Evolutionary conservation across 2,888 invertebrate species (phyloP).

Genomic region (Aelia acuminata): DNA sequence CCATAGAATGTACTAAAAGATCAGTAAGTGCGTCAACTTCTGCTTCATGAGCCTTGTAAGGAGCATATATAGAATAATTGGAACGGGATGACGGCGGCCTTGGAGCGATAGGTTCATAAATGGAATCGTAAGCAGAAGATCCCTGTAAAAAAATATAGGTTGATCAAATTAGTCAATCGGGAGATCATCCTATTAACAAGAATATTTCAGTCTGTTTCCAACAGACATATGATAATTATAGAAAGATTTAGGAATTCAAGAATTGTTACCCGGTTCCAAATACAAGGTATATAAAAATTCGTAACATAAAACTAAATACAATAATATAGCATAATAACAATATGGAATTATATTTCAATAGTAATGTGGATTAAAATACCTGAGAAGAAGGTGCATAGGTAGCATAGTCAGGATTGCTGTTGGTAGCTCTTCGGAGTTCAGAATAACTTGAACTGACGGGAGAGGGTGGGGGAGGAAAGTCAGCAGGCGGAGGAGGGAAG

Average conservation of each 20-base stretch:
- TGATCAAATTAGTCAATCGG: not conserved
- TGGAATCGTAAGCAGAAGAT: constrained; percentile 85
- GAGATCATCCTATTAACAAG: not conserved
- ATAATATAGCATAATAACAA: no score
- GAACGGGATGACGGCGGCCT: constrained; percentile 77
- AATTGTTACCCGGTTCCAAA: not conserved
- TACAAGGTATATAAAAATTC: not conserved
- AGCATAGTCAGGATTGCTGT: constrained; percentile 75
- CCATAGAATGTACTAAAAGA: constrained; percentile 89
- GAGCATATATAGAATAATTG: constrained; percentile 79
- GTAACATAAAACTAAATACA: no score
- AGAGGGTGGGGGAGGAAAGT: constrained; percentile 86
- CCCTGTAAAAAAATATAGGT: constrained; percentile 70
- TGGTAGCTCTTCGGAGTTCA: constrained; percentile 85
- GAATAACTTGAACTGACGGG: constrained; percentile 93
- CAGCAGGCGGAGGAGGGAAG: constrained; percentile 75
- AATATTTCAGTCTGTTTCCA: not conserved
- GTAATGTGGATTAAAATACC: constrained; percentile 68
- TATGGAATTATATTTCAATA: not conserved
- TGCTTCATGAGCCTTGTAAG: constrained; percentile 74
- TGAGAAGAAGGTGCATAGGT: constrained; percentile 82
- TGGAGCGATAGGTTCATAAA: constrained; percentile 94
- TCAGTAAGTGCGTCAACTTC: constrained; percentile 92
- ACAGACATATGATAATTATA: not conserved
- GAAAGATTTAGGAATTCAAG: not conserved